These are phyloP conservation scores for Suncus etruscus DNA, from an alignment of 2,113 vertebrate genomes.

Conservation along the genomic window DNA sequence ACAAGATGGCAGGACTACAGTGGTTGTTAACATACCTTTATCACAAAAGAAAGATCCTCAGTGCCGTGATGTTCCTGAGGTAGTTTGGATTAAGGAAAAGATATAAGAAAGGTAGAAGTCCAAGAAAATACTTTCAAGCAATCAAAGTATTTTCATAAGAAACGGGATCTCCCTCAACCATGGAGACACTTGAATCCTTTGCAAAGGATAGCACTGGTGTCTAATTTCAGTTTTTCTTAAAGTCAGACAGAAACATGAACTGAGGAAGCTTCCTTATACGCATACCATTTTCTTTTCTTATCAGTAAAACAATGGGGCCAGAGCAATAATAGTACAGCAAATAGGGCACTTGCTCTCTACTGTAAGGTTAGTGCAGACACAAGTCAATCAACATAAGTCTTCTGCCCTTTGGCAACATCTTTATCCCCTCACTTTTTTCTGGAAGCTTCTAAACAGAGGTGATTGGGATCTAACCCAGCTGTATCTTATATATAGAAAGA, in stretches of 20 bases:
- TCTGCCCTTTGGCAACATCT: not conserved
- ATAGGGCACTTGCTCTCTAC: not conserved
- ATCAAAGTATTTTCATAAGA: not conserved
- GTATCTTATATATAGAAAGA: conserved; percentile 1
- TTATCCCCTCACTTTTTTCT: not conserved
- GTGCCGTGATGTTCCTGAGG: conserved; percentile 31
- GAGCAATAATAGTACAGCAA: no score
- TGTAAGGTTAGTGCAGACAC: not conserved
- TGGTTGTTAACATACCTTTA: not conserved
- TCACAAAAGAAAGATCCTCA: conserved; percentile 1
- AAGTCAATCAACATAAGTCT: not conserved
- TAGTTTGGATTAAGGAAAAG: not conserved
- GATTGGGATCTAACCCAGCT: not conserved
- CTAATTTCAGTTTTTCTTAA: conserved; percentile 33
- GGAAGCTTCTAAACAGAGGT: conserved; percentile 48
- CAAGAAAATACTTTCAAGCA: conserved; percentile 39
- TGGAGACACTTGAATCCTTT: not conserved
- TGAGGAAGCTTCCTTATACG: not conserved
- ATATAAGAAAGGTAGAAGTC: not conserved
- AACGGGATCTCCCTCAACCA: not conserved
- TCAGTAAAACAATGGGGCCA: not conserved
- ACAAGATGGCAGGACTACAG: conserved; percentile 25
- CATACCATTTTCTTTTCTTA: conserved; percentile 48
- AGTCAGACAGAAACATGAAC: not conserved
- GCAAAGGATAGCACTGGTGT: not conserved